These are phyloP conservation scores for Turdus rufiventris DNA, from an alignment of 2,113 vertebrate genomes.

Conservation along the genomic window DNA sequence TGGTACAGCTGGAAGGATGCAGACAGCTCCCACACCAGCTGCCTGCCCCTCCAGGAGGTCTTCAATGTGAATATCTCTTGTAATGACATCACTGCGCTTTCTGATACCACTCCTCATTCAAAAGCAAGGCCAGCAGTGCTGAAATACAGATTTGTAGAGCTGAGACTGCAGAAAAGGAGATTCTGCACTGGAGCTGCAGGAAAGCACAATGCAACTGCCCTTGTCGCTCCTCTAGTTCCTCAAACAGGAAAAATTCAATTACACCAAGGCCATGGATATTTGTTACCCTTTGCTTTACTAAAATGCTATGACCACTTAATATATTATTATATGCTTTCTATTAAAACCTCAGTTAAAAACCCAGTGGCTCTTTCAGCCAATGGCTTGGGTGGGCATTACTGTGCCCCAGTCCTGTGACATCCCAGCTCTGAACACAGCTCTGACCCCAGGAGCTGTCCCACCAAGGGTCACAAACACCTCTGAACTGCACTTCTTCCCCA, in stretches of 20 bases:
- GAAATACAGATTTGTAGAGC: not conserved
- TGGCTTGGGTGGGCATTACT: not conserved
- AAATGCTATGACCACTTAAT: not conserved
- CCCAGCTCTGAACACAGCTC: not conserved
- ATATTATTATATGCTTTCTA: not conserved
- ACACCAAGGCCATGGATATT: too few species aligned
- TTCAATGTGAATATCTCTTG: not conserved
- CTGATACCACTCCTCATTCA: not conserved
- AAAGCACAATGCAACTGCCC: not conserved
- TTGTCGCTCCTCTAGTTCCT: not conserved
- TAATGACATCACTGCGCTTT: not conserved
- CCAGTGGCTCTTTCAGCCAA: not conserved
- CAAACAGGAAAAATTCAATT: not conserved
- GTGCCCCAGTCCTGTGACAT: rapidly evolving
- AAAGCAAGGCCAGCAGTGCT: not conserved
- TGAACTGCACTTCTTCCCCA: not conserved
- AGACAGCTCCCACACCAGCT: not conserved
- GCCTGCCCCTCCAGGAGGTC: not conserved
- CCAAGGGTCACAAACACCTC: rapidly evolving
- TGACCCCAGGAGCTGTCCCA: not conserved
- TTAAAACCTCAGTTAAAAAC: not conserved
- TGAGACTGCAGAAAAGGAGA: not conserved
- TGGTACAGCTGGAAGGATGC: not conserved
- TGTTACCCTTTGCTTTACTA: not conserved
- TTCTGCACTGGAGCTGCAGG: not conserved